These are phyloP conservation scores for Ptychobarbus kaznakovi DNA, from an alignment of 2,797 vertebrate species.

Conservation along the genomic window DNA sequence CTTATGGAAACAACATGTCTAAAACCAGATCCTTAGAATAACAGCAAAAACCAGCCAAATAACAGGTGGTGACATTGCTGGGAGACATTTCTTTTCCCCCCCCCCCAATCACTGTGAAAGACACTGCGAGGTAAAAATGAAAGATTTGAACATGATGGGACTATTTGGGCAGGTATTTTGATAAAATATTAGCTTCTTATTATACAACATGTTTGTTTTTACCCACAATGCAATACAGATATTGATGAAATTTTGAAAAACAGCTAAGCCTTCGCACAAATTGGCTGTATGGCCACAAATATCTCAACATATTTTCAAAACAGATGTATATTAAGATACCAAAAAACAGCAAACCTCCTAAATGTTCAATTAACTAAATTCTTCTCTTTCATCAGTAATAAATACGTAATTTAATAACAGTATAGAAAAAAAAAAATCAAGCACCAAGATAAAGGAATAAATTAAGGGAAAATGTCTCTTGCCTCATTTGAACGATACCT, in stretches of 20 bases:
- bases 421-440: slow-evolving; percentile 25
- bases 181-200: slow-evolving; percentile 1
- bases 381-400: slow-evolving; percentile 50
- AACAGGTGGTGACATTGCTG: neutral
- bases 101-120: neutral
- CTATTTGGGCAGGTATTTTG: neutral
- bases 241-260: neutral
- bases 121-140: neutral
- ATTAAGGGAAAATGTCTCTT: slow-evolving; percentile 41
- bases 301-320: neutral
- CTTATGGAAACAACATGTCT: neutral
- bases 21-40: slow-evolving; percentile 24
- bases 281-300: neutral
- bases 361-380: slow-evolving; percentile 22
- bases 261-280: neutral
- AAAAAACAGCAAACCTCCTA: neutral
- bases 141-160: neutral
- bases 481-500: neutral
- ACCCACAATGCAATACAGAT: slow-evolving; percentile 23
- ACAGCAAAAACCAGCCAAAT: neutral
- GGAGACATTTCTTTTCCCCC: too few species aligned
- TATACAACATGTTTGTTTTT: slow-evolving; percentile 24
- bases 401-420: slow-evolving; percentile 52
- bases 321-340: neutral
- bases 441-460: slow-evolving; percentile 56